Evolutionary conservation across 92 coral and sea anemone species (phyloP), one percentile per base, ranked within the genome.

Genomic region (Pocillopora meandrina): DNA sequence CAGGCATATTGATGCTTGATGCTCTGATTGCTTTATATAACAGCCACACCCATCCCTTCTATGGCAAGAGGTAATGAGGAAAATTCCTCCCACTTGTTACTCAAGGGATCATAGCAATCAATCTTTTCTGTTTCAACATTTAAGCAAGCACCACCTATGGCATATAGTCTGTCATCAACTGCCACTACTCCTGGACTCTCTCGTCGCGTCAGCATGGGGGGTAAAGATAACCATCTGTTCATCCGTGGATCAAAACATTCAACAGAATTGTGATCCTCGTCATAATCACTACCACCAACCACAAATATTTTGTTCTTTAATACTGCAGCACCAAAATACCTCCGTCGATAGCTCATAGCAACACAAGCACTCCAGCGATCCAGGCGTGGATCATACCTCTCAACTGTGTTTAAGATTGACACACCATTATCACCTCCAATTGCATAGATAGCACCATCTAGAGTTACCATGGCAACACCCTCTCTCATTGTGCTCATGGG

Each of bases 361-460:
- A 92, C 89, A 75, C 99, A 96, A 1, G 92, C 93, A 69, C 95
- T 88, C 99, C 99, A 96, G 72, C 93, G 93, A 71, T 92, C 99
- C 14, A 96, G 88, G 56, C 99, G 74, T 35, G 99, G 99, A 65
- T 96, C 99, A 64, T 96, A 96, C 62, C 93, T 89, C 71, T 96
- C 99, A 79, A 94, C 90, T 5, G 95, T 90, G 90, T 91, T 91
- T 68, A 96, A 84, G 71, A 96, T 96, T 10, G 99, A 90, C 56
- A 89, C 85, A 12, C 99, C 99, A 62, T 95, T 94, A 85, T 96
- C 99, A 2, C 99, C 99, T n/a, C 99, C 99, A 70, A 96, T 87
- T 34, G 99, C 93, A 58, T 87, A 96, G 15, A 96, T 75, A 13
- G 93, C 90, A 11, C 98, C 98, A 84, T 94, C 95, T 16, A 96